These are phyloP conservation scores for Ascaphus truei DNA, from an alignment of 2,113 vertebrate species.

Conservation along the genomic window DNA sequence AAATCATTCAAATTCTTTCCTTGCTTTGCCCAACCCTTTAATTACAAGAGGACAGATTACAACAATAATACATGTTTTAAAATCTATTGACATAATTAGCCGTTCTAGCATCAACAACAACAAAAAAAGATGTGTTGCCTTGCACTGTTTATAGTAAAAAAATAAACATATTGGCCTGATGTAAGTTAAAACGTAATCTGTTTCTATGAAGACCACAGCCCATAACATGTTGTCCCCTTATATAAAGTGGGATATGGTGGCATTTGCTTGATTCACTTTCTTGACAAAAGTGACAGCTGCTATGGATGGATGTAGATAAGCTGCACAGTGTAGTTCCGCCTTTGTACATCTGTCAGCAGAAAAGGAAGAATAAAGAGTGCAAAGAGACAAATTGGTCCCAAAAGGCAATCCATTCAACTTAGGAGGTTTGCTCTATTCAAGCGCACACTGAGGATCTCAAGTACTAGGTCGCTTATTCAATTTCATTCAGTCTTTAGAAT, in stretches of 20 bases:
- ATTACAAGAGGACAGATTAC: constrained; percentile 41
- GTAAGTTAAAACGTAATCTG: constrained; percentile 80
- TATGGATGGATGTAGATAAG: constrained; percentile 93
- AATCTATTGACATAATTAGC: constrained; percentile 51
- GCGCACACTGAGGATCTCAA: constrained; percentile 95
- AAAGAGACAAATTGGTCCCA: constrained; percentile 99
- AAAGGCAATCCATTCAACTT: constrained; percentile 99
- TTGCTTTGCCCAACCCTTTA: constrained; percentile 41
- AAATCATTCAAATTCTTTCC: constrained; percentile 37
- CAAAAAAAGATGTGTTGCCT: constrained; percentile 34
- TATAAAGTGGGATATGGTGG: constrained; percentile 96
- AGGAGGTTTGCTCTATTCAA: constrained; percentile 96
- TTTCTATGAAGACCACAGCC: constrained; percentile 75
- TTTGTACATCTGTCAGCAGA: constrained; percentile 99
- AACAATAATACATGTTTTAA: constrained; percentile 30
- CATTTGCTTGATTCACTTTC: constrained; percentile 99
- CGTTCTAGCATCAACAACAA: constrained; percentile 45
- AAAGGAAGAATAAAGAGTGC: constrained; percentile 94
- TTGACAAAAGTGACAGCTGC: constrained; percentile 99
- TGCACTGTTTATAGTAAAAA: constrained; percentile 24
- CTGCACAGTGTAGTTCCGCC: constrained; percentile 96
- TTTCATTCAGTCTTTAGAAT: constrained; percentile 97
- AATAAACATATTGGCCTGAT: constrained; percentile 61
- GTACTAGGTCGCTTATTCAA: constrained; percentile 99
- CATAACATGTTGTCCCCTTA: constrained; percentile 84